These are phyloP conservation scores for Agrochola lota DNA, from an alignment of 2,888 invertebrate genomes.

Conservation along the genomic window DNA sequence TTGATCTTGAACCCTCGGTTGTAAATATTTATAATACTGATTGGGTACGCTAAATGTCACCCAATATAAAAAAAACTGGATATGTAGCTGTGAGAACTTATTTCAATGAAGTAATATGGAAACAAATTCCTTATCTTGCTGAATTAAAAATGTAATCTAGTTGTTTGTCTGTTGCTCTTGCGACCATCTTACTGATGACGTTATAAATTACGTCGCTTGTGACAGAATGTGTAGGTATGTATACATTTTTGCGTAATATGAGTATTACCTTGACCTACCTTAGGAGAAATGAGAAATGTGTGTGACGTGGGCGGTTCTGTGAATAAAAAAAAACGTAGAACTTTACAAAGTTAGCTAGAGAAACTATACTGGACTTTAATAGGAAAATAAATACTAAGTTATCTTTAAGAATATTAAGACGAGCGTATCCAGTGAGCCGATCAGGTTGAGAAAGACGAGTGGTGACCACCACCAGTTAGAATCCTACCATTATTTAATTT, in stretches of 20 bases:
- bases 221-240: not conserved
- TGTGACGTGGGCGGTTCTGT: not conserved
- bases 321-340: not conserved
- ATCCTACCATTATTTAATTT: too few relatives aligned
- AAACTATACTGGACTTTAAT: not conserved
- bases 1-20: slow-evolving; percentile 42
- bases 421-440: not conserved
- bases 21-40: slow-evolving; percentile 20
- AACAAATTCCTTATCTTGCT: slow-evolving; percentile 41
- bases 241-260: not conserved
- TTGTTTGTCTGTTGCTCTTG: not conserved
- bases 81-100: not conserved
- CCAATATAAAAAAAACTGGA: not conserved
- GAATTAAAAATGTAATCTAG: slow-evolving; percentile 6
- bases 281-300: slow-evolving; percentile 1
- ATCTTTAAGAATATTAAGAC: not conserved
- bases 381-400: not conserved
- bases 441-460: not conserved
- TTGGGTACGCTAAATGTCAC: slow-evolving; percentile 8
- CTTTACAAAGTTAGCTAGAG: not conserved
- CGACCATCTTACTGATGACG: not conserved
- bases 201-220: not conserved
- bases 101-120: slow-evolving; percentile 12
- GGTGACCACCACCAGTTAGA: too few relatives aligned
- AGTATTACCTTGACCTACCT: slow-evolving; percentile 19